Evolutionary conservation across 2,888 invertebrate genomes (phyloP), one percentile per base, ranked within the genome.

Genomic region (Anaspis maculata): DNA sequence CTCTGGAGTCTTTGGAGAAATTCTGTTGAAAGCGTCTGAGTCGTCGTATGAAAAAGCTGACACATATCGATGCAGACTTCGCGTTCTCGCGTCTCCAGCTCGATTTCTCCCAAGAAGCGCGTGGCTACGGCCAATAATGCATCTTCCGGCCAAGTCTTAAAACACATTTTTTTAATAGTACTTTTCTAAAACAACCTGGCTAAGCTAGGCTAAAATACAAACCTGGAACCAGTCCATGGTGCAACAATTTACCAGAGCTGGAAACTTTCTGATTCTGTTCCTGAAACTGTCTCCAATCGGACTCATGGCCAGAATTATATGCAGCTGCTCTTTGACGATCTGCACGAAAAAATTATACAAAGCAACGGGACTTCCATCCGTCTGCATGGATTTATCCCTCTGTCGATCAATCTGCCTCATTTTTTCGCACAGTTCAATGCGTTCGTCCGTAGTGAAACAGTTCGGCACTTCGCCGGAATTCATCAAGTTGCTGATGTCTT

Each of bases 141-240:
- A 64, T 95, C 94, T 52, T 86, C 78, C 0, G 96, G 95, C 96
- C 96, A 95, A 29, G 86, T 75, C 79, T 89, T 46, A 27, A 41
- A 33, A 13, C 10, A n/a, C n/a, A n/a, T n/a, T n/a, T n/a, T n/a
- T n/a, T n/a, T n/a, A n/a, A n/a, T n/a, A n/a, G n/a, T n/a, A n/a
- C n/a, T n/a, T n/a, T n/a, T n/a, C n/a, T n/a, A n/a, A n/a, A n/a
- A n/a, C n/a, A n/a, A n/a, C n/a, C n/a, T n/a, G n/a, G n/a, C n/a
- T n/a, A n/a, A n/a, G n/a, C n/a, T n/a, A n/a, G n/a, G n/a, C n/a
- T n/a, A n/a, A n/a, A n/a, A n/a, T n/a, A n/a, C n/a, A n/a, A n/a
- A 76, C 76, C 71, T 88, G 90, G 63, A 94, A 89, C 94, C 94
- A 94, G 62, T 94, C 91, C 41, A 94, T 92, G 1, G 92, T 94